Conservation (phyloP, 2,113 vertebrate genomes). For the Hippocampus barbouri region DNA sequence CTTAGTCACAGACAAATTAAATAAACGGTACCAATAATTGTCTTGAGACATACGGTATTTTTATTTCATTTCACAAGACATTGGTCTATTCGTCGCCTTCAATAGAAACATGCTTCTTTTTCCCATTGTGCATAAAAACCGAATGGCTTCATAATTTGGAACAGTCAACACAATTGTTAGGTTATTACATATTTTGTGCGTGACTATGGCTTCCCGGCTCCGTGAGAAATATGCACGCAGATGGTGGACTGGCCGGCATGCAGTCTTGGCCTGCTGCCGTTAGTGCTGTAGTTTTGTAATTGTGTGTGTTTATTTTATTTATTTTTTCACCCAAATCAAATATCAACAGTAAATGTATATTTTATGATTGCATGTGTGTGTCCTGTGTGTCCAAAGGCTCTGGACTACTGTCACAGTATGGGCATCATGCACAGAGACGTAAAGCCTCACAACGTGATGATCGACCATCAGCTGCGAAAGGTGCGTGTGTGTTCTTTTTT, state of each 20-base stretch:
- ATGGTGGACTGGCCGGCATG: neutral
- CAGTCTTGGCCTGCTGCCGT: neutral
- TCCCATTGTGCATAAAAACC: neutral
- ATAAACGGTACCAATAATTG: neutral
- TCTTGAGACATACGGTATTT: neutral
- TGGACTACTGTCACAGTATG: conserved; percentile 99
- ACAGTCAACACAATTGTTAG: neutral
- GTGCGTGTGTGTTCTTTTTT: conserved; percentile 54
- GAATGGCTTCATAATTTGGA: neutral
- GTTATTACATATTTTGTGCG: neutral
- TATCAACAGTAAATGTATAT: neutral
- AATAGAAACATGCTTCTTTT: neutral
- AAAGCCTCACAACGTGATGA: conserved; percentile 99
- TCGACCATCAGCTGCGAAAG: conserved; percentile 98
- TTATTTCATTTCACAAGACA: neutral
- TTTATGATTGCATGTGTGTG: neutral
- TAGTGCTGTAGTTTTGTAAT: neutral
- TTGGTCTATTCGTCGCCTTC: neutral
- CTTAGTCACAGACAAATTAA: neutral
- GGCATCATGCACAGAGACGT: conserved; percentile 99
- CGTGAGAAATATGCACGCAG: neutral
- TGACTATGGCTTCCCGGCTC: too few species aligned
- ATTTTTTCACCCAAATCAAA: neutral
- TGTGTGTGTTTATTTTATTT: neutral
- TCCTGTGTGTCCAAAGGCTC: conserved; percentile 68